A percentile compares a stretch with the other conserved stretches of the same genome.
Evolutionary conservation across 2,888 invertebrate species (phyloP).

Genomic region (Agonum fuliginosum): DNA sequence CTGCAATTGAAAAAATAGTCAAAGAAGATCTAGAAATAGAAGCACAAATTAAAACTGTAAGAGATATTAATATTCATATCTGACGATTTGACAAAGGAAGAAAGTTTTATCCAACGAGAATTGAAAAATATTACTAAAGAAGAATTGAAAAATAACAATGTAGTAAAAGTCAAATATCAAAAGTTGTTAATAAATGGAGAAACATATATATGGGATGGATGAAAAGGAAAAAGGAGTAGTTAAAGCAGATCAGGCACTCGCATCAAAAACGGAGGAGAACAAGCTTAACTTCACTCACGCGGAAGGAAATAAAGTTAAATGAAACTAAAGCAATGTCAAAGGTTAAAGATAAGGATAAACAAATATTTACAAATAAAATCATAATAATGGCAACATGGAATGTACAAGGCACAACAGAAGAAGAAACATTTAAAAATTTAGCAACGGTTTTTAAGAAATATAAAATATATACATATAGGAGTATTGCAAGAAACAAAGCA

Average conservation of each 20-base stretch:
- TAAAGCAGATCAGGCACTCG: no score
- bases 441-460: slow-evolving; percentile 6
- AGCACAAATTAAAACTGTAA: background rate
- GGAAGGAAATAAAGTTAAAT: no score
- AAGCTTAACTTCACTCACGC: no score
- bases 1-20: background rate
- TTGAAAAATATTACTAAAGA: background rate
- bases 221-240: background rate
- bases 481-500: slow-evolving; percentile 14
- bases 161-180: background rate
- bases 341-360: background rate
- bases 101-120: background rate
- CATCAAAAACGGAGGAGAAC: background rate
- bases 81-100: slow-evolving; percentile 2
- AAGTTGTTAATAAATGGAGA: background rate
- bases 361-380: background rate
- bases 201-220: background rate
- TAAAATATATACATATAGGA: slow-evolving; percentile 7
- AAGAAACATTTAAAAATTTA: background rate
- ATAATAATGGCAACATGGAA: slow-evolving; percentile 1
- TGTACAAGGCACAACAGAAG: background rate
- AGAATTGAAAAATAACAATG: background rate
- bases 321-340: slow-evolving; percentile 2
- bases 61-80: background rate
- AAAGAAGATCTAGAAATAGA: background rate